These are phyloP conservation scores for Nymphalis c-album DNA, from an alignment of 2,888 invertebrate species.

Conservation along the genomic window DNA sequence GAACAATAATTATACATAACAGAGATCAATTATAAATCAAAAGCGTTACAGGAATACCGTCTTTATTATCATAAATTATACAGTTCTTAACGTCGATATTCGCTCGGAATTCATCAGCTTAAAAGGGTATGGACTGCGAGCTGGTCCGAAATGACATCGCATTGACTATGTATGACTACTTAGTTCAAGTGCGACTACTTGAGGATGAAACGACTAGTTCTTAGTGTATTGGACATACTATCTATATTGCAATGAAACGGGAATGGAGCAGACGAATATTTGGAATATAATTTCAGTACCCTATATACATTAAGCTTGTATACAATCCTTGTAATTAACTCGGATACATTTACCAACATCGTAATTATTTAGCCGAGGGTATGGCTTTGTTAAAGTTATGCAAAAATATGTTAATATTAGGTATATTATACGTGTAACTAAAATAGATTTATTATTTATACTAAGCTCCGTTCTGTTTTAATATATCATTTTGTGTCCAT, in stretches of 20 bases:
- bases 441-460: neutral
- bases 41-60: constrained; percentile 11
- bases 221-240: constrained; percentile 19
- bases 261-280: neutral
- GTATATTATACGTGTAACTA: no score
- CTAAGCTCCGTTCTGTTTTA: neutral
- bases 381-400: constrained; percentile 5
- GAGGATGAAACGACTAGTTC: constrained; percentile 16
- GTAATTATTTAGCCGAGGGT: neutral
- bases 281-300: constrained; percentile 13
- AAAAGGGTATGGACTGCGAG: constrained; percentile 55
- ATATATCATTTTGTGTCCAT: no score
- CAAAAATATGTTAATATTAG: constrained; percentile 10
- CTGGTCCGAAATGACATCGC: constrained; percentile 47
- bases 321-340: constrained; percentile 26
- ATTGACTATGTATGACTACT: constrained; percentile 68
- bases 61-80: constrained; percentile 24
- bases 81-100: constrained; percentile 43
- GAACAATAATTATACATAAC: constrained; percentile 5
- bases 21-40: constrained; percentile 15
- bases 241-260: constrained; percentile 10
- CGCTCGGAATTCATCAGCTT: constrained; percentile 55
- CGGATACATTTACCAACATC: constrained; percentile 4
- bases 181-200: constrained; percentile 20
- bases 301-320: constrained; percentile 12